These are phyloP conservation scores for Corythucha ciliata DNA, from an alignment of 2,888 invertebrate species.

Conservation along the genomic window DNA sequence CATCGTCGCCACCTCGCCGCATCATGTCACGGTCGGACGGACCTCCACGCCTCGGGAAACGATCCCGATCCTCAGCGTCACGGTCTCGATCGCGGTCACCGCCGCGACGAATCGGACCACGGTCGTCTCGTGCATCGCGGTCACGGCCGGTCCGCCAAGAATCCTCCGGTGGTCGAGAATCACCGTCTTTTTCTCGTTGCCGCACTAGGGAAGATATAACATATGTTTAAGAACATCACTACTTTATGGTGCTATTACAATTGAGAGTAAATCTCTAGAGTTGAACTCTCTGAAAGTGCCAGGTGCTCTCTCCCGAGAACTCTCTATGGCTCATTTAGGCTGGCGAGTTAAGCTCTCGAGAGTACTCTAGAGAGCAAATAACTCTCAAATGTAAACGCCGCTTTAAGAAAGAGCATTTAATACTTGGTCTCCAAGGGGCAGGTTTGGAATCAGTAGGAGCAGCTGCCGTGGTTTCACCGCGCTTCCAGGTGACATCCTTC, in stretches of 20 bases:
- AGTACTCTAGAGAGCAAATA: no score
- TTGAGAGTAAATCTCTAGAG: no score
- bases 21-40: slow-evolving; percentile 41
- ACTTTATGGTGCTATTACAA: no score
- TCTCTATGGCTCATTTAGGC: no score
- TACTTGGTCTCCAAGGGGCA: slow-evolving; percentile 26
- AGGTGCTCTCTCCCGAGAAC: no score
- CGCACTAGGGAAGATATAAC: no score
- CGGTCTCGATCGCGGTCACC: slow-evolving; percentile 38
- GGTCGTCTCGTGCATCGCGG: slow-evolving; percentile 27
- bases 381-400: neutral
- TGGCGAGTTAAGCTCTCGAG: no score
- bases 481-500: slow-evolving; percentile 36
- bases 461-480: slow-evolving; percentile 27
- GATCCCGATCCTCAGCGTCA: slow-evolving; percentile 39
- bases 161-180: slow-evolving; percentile 31
- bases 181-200: slow-evolving; percentile 13
- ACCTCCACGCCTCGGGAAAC: slow-evolving; percentile 33
- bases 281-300: no score
- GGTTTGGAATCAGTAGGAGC: slow-evolving; percentile 13
- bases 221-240: no score
- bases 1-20: slow-evolving; percentile 36
- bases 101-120: slow-evolving; percentile 31
- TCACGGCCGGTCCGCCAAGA: slow-evolving; percentile 26
- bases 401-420: slow-evolving; percentile 1